Evolutionary conservation across 2,888 invertebrate species (phyloP), one percentile per base, ranked within the genome.

Genomic region (Artemia sinica): DNA sequence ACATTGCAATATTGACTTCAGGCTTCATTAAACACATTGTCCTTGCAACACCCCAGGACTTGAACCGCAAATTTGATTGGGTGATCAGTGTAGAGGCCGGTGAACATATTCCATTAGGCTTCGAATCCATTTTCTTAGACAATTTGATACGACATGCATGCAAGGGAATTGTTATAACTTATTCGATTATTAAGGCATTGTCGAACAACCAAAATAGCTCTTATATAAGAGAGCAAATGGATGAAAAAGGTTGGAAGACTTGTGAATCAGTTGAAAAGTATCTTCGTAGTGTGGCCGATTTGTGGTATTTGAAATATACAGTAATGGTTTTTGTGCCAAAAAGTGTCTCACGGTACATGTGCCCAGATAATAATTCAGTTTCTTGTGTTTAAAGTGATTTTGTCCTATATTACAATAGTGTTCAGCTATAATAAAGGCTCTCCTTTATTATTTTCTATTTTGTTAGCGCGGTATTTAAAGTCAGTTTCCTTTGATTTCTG

Each of bases 71-170:
- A n/a, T 70, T 65, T 49, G 73, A 73, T 63, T 73, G 73, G 73
- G 70, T 73, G 12, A 69, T 73, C 49, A 73, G 73, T 63, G 28
- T 73, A 49, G 72, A 73, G 66, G 73, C 72, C 18, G 73, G 72
- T 11, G 73, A 73, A 58, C 73, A 73, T 66, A 73, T 73, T 65
- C 72, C 72, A 13, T 50, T 49, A 18, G 48, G 68, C 3, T 70
- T 67, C n/a, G 72, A 73, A 49, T 51, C 66, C 10, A 50, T 70
- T 65, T 73, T 70, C 67, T 18, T 73, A 6, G 72, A 72, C 63
- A 73, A 73, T 65, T 58, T 73, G 13, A 69, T 69, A 14, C 51
- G 67, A 52, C 72, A 73, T 66, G 73, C 73, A 14, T 70, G 71
- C 14, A 58, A 71, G 70, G 72, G 72, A 13, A 71, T 70, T n/a